phyloP scores from a whole-genome alignment of 92 coral and sea anemone genomes.

The Palythoa caribaeorum region DNA sequence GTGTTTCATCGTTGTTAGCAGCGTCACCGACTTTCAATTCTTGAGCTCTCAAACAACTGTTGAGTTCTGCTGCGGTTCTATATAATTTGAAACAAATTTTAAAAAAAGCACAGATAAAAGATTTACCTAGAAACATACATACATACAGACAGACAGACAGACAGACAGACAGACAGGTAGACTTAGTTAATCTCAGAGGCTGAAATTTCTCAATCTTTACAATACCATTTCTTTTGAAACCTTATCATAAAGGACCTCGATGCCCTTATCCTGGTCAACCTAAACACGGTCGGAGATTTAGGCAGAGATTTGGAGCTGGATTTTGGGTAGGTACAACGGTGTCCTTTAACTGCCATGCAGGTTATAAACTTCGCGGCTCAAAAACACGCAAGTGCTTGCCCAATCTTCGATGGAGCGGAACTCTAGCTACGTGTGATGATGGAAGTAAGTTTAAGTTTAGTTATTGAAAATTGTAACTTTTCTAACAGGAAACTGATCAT shows the following conservation, averaged over 20 bases:
- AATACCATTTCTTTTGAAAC: background rate
- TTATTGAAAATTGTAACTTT: background rate
- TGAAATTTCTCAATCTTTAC: background rate
- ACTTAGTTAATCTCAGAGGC: background rate
- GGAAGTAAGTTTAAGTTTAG: conserved; percentile 71
- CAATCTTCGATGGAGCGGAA: conserved; percentile 85
- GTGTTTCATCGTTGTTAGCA: no score
- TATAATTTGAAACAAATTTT: no score
- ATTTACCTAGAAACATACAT: no score
- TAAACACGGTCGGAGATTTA: conserved; percentile 79
- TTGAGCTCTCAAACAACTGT: no score
- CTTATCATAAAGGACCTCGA: conserved; percentile 43
- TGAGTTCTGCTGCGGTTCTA: no score
- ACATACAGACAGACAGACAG: no score
- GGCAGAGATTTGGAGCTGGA: conserved; percentile 49
- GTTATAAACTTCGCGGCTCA: conserved; percentile 80
- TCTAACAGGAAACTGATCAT: background rate
- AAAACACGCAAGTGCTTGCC: conserved; percentile 72
- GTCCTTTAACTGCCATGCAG: conserved; percentile 76
- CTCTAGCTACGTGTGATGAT: conserved; percentile 76
- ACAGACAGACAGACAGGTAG: no score
- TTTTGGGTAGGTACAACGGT: conserved; percentile 71
- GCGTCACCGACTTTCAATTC: no score
- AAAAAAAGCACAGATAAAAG: no score
- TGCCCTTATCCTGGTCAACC: conserved; percentile 83